Percentiles rank a stretch among this genome's conserved stretches.
Conservation (phyloP, 2,797 vertebrate genomes). For the Saxicola maurus region DNA sequence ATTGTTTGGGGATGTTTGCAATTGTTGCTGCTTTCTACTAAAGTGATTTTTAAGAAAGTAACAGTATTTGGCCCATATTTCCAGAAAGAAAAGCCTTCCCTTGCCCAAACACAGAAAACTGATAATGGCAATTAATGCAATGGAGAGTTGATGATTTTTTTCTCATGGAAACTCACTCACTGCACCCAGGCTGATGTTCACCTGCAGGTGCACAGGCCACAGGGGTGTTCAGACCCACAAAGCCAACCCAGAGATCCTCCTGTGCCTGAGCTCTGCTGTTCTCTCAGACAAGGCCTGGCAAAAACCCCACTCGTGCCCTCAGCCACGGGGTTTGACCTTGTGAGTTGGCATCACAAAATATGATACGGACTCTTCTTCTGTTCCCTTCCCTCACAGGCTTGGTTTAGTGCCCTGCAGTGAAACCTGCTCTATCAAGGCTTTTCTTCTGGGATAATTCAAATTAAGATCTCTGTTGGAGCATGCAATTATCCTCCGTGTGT, state of each 20-base stretch:
- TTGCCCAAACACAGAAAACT: background rate
- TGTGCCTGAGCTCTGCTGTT: background rate
- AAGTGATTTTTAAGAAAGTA: background rate
- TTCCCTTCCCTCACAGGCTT: background rate
- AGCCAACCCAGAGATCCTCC: background rate
- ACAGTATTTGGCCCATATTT: background rate
- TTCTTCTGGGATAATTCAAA: background rate
- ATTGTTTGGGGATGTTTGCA: background rate
- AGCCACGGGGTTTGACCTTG: accelerated
- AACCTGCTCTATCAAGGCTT: background rate
- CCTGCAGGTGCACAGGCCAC: accelerated
- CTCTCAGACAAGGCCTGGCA: background rate
- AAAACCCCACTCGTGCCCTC: background rate
- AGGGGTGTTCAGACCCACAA: background rate
- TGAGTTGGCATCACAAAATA: accelerated
- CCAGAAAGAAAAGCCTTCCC: background rate
- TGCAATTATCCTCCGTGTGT: background rate
- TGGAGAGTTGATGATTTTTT: background rate
- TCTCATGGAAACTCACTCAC: background rate
- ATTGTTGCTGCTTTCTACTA: background rate
- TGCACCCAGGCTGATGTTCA: background rate
- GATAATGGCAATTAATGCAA: background rate
- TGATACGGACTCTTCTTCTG: background rate
- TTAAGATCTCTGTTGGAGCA: background rate
- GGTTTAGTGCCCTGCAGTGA: background rate